These are phyloP conservation scores for Pharmacophagus antenor DNA, from an alignment of 2,888 invertebrate species.

Conservation along the genomic window DNA sequence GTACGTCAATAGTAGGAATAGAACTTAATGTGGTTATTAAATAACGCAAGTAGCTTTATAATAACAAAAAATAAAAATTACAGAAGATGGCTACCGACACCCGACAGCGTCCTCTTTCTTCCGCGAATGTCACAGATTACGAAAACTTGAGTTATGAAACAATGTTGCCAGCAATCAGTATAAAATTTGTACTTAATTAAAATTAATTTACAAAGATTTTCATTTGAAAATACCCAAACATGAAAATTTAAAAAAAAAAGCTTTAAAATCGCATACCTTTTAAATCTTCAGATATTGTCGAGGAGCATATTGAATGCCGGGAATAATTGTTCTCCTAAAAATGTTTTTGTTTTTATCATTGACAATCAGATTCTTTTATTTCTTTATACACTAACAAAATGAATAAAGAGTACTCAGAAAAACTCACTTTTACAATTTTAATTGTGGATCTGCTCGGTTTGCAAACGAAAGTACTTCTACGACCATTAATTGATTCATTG, in stretches of 20 bases:
- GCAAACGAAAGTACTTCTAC: conserved; percentile 68
- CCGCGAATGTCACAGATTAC: conserved; percentile 53
- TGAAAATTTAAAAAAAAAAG: too few species aligned
- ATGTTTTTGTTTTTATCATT: conserved; percentile 29
- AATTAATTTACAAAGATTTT: too few species aligned
- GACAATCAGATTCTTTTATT: not conserved
- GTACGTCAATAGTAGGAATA: conserved; percentile 53
- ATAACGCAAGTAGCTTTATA: conserved; percentile 52
- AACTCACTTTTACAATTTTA: conserved; percentile 63
- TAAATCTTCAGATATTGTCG: conserved; percentile 58
- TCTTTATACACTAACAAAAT: not conserved
- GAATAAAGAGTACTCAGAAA: not conserved
- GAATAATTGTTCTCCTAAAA: conserved; percentile 63
- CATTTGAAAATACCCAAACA: too few species aligned
- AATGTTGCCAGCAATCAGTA: conserved; percentile 32
- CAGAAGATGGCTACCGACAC: conserved; percentile 63
- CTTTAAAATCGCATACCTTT: conserved; percentile 57
- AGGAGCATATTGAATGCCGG: conserved; percentile 54
- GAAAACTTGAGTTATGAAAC: conserved; percentile 14
- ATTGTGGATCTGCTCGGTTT: conserved; percentile 69
- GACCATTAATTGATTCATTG: conserved; percentile 72
- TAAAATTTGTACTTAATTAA: conserved; percentile 17
- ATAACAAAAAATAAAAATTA: conserved; percentile 73
- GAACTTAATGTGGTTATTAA: conserved; percentile 53
- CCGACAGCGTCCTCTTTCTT: conserved; percentile 63